Evolutionary conservation across 2,888 invertebrate species (phyloP), one percentile per base, ranked within the genome.

Genomic region (Carterocephalus palaemon): DNA sequence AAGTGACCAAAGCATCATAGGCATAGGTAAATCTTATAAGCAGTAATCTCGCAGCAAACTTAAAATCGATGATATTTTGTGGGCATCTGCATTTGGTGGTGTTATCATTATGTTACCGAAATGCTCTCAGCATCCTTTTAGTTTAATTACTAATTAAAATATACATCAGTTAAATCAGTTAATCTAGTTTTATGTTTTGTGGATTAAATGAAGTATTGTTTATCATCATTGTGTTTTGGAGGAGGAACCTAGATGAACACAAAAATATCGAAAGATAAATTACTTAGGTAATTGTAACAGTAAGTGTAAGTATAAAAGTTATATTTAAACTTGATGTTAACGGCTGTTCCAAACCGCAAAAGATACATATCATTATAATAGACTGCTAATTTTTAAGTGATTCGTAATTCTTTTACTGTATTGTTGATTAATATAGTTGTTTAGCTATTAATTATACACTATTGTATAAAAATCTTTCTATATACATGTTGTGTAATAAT

Each of bases 401-500:
- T 74, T 76, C 75, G 65, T 81, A 82, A 79, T 79, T 83, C 70
- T 81, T 85, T 84, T 85, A 85, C 75, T 76, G 67, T 78, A 82
- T 76, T 86, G 84, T 85, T 85, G 84, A 80, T 69, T 75, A 76
- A 69, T 73, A 78, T 78, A 81, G 80, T 65, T 75, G 70, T 65
- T 66, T 80, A 84, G 78, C 65, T 62, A 73, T 66, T 75, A 75
- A 77, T 75, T 84, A 85, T 86, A 85, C 83, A 86, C 84, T 85
- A 85, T 86, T 85, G 84, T 85, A 85, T 84, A 81, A 85, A 84
- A 81, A 73, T 83, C 86, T 85, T 85, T 85, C 86, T 85, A 86
- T 85, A 78, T 85, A 85, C 86, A 85, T 85, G 85, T 86, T 86
- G 85, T 85, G 82, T 84, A 81, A 75, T 81, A 77, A 72, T 81